Evolutionary conservation across 2,797 vertebrate genomes (phyloP), one percentile per base, ranked within the genome.

Genomic region (Hippoglossus hippoglossus): DNA sequence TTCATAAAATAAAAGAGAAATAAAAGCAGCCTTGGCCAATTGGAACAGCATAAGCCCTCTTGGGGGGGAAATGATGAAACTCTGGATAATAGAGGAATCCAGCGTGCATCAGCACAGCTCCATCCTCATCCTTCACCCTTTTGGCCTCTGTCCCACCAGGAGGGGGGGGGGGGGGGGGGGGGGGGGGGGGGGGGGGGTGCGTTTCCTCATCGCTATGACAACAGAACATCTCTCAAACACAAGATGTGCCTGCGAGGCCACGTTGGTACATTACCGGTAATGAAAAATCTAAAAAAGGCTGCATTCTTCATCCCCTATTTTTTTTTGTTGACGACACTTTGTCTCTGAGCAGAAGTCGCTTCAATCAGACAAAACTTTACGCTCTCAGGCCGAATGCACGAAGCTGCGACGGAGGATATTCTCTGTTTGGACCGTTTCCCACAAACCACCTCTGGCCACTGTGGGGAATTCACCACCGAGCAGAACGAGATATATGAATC

Each of bases 71-170:
- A 67, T 53, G 67, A 71, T 75, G 71, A 69, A 71, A 78, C 56
- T 72, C 61, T 10, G 63, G 66, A 82, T 85, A 86, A 77, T 59
- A 69, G 10, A 81, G 56, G 57, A 75, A 87, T 82, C 75, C 79
- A 76, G 84, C 89, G 87, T 87, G 76, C 82, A 82, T 76, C 58
- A 5, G 70, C 65, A 39, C 55, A 62, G 73, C 68, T 61, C 68
- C 52, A 25, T 82, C 74, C 25, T 28, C 53, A 87, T 91, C 71
- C 76, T 46, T 82, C 67, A 81, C 74, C 72, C 82, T 58, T 61
- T 2, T 66, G 74, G 62, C 79, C 73, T 16, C 19, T 1, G 49
- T 77, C 49, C 67, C 65, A 50, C n/a, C 26, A 59, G 24, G 28
- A 59, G 26, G 16, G n/a, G n/a, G n/a, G n/a, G n/a, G n/a, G n/a